Conservation (phyloP, 2,113 vertebrate genomes). For the Myotis lucifugus region DNA sequence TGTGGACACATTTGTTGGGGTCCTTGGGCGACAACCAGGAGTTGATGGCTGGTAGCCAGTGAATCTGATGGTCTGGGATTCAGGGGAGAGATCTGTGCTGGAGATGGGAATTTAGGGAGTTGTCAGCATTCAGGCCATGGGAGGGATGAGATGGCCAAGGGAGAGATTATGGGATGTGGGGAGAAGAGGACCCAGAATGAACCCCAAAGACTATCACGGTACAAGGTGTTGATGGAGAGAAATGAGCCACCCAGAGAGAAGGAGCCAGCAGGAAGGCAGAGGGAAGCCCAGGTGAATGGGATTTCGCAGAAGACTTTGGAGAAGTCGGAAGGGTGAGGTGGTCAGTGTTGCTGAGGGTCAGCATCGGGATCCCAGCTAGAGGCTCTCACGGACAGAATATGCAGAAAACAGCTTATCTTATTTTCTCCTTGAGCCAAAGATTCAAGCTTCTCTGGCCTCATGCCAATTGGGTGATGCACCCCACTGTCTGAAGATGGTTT, state of each 20-base stretch:
- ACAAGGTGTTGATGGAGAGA: slow-evolving; percentile 6
- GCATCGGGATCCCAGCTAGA: background rate
- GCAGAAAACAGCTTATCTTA: background rate
- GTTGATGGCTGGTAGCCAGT: background rate
- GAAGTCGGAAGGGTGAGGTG: background rate
- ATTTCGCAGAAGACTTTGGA: background rate
- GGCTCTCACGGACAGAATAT: background rate
- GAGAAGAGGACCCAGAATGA: background rate
- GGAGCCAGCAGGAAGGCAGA: background rate
- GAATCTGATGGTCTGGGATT: background rate
- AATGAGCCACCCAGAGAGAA: background rate
- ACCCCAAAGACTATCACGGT: background rate
- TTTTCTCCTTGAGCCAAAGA: slow-evolving; percentile 25
- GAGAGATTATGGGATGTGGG: background rate
- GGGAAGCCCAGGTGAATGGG: background rate
- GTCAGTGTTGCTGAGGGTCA: background rate
- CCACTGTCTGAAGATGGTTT: background rate
- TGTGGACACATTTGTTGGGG: background rate
- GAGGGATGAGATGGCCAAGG: background rate
- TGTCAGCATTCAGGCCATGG: background rate
- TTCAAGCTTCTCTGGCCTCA: background rate
- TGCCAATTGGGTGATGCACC: background rate
- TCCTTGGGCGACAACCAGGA: background rate
- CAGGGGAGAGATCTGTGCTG: background rate
- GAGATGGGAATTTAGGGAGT: background rate